A percentile compares a stretch with the other conserved stretches of the same genome.
Evolutionary conservation across 1,140 invertebrate species (phyloP).

Genomic region (Macrocentrus cingulum): DNA sequence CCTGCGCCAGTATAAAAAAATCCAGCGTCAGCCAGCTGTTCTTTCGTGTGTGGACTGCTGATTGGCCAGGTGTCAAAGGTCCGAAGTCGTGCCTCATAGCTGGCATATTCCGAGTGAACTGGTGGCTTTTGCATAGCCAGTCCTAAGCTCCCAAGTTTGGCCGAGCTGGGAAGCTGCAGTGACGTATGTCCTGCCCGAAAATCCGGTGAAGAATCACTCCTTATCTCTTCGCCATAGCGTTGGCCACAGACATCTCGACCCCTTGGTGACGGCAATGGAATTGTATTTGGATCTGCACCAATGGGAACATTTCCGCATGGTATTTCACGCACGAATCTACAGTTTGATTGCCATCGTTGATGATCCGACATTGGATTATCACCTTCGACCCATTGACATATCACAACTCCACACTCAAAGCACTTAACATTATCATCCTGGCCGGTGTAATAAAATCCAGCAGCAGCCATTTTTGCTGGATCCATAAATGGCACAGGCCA

Average conservation of each 20-base stretch:
- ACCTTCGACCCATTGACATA: constrained; percentile 75
- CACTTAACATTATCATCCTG: constrained; percentile 75
- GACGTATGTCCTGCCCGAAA: constrained; percentile 21
- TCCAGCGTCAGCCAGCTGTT: constrained; percentile 79
- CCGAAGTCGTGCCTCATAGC: constrained; percentile 67
- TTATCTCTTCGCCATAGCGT: constrained; percentile 57
- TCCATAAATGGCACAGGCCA: constrained; percentile 64
- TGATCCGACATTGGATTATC: constrained; percentile 84
- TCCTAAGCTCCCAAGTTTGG: constrained; percentile 38
- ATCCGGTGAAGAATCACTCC: constrained; percentile 51
- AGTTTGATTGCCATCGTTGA: constrained; percentile 74
- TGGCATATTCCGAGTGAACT: constrained; percentile 66
- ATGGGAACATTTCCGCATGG: constrained; percentile 68
- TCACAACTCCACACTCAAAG: constrained; percentile 81
- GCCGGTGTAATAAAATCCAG: constrained; percentile 81
- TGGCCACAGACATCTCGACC: constrained; percentile 67
- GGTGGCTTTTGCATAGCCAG: constrained; percentile 53
- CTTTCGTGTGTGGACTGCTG: constrained; percentile 72
- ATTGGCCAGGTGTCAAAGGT: constrained; percentile 77
- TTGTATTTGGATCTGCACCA: constrained; percentile 41
- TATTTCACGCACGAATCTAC: constrained; percentile 69
- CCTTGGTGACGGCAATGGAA: constrained; percentile 36
- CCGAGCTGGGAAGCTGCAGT: constrained; percentile 40
- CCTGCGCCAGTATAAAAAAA: constrained; percentile 87
- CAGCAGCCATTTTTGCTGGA: constrained; percentile 66